These are phyloP conservation scores for Corythoichthys haematopterus DNA, from an alignment of 2,113 vertebrate genomes.

Conservation along the genomic window DNA sequence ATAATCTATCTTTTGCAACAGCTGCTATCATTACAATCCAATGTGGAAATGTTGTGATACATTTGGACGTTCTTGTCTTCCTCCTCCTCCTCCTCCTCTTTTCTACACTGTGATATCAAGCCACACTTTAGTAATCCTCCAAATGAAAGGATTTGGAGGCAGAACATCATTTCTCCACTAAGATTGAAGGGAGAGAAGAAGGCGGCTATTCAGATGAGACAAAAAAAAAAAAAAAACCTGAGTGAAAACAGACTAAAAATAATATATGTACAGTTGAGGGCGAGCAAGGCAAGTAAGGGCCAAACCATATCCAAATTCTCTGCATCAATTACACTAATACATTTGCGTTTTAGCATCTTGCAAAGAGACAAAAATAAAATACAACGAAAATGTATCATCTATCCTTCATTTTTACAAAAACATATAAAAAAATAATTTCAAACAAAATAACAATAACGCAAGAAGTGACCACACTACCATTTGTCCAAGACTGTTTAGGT, in stretches of 20 bases:
- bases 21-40: slow-evolving; percentile 14
- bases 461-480: no score
- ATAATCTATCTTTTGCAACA: slow-evolving; percentile 22
- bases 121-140: slow-evolving; percentile 68
- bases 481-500: no score
- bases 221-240: background rate
- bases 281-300: background rate
- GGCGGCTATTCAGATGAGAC: slow-evolving; percentile 50
- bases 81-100: slow-evolving; percentile 12
- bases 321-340: background rate
- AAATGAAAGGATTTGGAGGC: slow-evolving; percentile 71
- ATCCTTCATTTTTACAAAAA: no score
- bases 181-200: slow-evolving; percentile 62
- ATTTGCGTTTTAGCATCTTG: background rate
- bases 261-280: background rate
- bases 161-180: slow-evolving; percentile 59
- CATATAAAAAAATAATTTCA: no score
- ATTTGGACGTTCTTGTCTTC: slow-evolving; percentile 40
- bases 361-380: no score
- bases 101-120: slow-evolving; percentile 62
- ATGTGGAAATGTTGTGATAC: slow-evolving; percentile 52
- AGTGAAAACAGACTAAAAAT: slow-evolving; percentile 11
- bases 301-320: background rate
- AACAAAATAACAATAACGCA: no score
- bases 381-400: no score